Evolutionary conservation across 1,140 invertebrate genomes (phyloP), one percentile per base, ranked within the genome.

Genomic region (Halictus rubicundus): DNA sequence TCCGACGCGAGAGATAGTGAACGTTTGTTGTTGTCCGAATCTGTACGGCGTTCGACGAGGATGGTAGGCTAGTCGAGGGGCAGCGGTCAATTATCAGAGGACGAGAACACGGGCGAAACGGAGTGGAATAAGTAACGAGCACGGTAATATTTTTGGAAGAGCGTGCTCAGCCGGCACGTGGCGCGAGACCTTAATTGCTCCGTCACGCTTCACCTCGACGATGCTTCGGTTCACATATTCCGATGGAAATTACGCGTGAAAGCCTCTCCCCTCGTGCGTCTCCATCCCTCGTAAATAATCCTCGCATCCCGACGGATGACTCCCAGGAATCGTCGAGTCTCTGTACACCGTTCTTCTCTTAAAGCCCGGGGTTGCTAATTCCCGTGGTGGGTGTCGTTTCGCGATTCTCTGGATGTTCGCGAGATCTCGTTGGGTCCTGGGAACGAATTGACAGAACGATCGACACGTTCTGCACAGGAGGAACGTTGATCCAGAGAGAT

Each of bases 191-290:
- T 60, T 80, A 82, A 83, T 86, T 85, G 59, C 83, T 60, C 46
- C 59, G 80, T 80, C 75, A 81, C 70, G 84, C 69, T 85, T 77
- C 73, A 65, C 64, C 78, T 83, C 74, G 60, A 52, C 77, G 59
- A 80, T 70, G 72, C 72, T 76, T 79, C 81, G 68, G 77, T 80
- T 79, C 77, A 85, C 57, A 81, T 86, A 78, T 83, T 74, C 78
- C 9, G 49, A 54, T 65, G 70, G 37, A 75, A 81, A 86, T 81
- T 83, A 68, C 74, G 66, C 73, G 60, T 80, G 72, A 83, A 74
- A 61, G 57, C 12, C 14, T 49, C 25, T 57, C 25, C 32, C 27
- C 49, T 65, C 54, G 39, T 69, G 64, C 27, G 60, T 69, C 49
- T 46, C 52, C n/a, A 19, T 1, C 21, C 27, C 37, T 46, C 69